Evolutionary conservation across 2,888 invertebrate species (phyloP), one percentile per base, ranked within the genome.

Genomic region (Punctoribates punctum): DNA sequence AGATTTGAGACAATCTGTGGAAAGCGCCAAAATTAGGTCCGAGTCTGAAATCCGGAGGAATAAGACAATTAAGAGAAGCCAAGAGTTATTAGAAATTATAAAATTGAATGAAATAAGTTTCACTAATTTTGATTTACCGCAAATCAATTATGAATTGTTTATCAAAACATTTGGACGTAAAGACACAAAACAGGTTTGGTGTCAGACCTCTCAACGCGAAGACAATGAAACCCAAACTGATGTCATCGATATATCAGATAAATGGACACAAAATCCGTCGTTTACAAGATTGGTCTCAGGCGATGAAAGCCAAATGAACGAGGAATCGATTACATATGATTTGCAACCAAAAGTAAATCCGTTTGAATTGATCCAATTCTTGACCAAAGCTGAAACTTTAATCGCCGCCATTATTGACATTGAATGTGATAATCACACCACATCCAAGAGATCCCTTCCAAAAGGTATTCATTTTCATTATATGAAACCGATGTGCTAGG

Each of bases 171-270:
- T 77, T 20, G 73, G 75, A 46, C 25, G 65, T 27, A 23, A 42
- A 62, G 54, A 74, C 46, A 38, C 54, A 11, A 46, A 67, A 46
- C 65, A 73, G 25, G 75, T 60, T 11, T 60, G 46, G 34, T 29
- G 51, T 42, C 73, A 60, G 46, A 67, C 54, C 20, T 11, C 11
- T 15, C 57, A 73, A n/a, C 70, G 51, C 20, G 27, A 27, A 54
- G 73, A 77, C 1, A 60, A n/a, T n/a, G 54, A 34, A 38, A 51
- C 81, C 81, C 77, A 82, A 81, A 76, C 89, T 88, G 81, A 88
- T 89, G 83, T 89, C 89, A 82, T 89, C 89, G 80, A 89, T 89
- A 82, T 89, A 89, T 81, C 84, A 89, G 78, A 89, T 88, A 84
- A 6, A 83, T 83, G 72, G 83, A 42, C 60, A 46, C 74, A 74